Conservation (phyloP, 2,113 vertebrate species). For the Blennius ocellaris region DNA sequence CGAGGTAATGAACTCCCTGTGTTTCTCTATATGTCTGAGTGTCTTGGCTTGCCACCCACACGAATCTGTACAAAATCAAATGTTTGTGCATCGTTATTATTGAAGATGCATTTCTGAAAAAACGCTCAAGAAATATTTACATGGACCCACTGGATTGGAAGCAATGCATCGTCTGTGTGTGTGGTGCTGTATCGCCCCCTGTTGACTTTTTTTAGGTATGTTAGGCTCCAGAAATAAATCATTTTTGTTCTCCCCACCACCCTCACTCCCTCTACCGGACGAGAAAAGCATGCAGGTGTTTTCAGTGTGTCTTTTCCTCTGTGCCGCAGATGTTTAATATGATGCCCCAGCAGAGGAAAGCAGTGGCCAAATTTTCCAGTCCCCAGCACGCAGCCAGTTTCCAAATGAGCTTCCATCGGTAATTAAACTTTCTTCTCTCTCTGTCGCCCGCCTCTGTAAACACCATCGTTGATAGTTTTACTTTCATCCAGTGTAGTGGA, state of each 20-base stretch:
- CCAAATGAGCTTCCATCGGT: constrained; percentile 98
- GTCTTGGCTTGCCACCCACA: neutral
- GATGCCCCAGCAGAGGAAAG: constrained; percentile 96
- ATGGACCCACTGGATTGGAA: constrained; percentile 3
- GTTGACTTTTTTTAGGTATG: constrained; percentile 14
- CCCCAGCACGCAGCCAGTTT: constrained; percentile 93
- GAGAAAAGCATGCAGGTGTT: neutral
- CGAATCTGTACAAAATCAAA: neutral
- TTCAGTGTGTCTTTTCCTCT: constrained; percentile 3
- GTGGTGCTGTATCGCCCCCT: constrained; percentile 68
- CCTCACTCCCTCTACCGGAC: constrained; percentile 57
- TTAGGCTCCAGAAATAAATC: constrained; percentile 7
- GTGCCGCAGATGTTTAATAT: constrained; percentile 91
- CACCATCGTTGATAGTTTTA: neutral
- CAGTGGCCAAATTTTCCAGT: constrained; percentile 92
- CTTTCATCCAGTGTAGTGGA: neutral
- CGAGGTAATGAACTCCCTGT: constrained; percentile 82
- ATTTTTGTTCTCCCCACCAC: constrained; percentile 23
- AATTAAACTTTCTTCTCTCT: constrained; percentile 39
- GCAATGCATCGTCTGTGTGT: neutral
- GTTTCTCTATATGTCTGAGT: no score
- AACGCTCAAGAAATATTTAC: neutral
- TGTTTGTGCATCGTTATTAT: neutral
- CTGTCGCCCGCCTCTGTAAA: neutral
- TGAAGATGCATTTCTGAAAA: neutral